phyloP scores from a whole-genome alignment of 2,797 vertebrate genomes.

The Labroides dimidiatus region DNA sequence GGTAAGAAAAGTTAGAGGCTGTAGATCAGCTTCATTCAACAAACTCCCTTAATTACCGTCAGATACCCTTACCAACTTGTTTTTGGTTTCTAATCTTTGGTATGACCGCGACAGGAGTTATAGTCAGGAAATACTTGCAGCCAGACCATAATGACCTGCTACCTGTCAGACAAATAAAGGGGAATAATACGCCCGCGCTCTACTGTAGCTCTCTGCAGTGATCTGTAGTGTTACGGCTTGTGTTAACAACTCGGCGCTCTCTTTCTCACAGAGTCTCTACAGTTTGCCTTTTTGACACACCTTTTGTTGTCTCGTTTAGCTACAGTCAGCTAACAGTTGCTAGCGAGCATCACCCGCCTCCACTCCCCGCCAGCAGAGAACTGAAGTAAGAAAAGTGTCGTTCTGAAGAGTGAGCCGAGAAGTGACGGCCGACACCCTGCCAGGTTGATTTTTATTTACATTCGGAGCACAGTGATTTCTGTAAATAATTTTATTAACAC shows the following conservation, averaged over 20 bases:
- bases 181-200: not conserved
- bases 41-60: not conserved
- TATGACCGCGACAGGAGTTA: too few relatives aligned
- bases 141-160: too few relatives aligned
- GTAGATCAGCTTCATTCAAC: not conserved
- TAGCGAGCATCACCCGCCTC: slow-evolving; percentile 45
- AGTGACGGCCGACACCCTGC: slow-evolving; percentile 34
- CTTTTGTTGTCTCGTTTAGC: slow-evolving; percentile 72
- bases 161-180: slow-evolving; percentile 6
- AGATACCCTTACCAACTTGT: too few relatives aligned
- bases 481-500: not conserved
- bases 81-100: too few relatives aligned
- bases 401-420: slow-evolving; percentile 32
- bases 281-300: slow-evolving; percentile 58
- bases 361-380: slow-evolving; percentile 1
- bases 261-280: slow-evolving; percentile 11
- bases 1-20: not conserved
- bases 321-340: slow-evolving; percentile 43
- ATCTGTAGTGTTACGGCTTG: slow-evolving; percentile 16
- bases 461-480: not conserved
- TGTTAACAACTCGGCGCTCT: slow-evolving; percentile 8
- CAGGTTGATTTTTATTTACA: slow-evolving; percentile 46
- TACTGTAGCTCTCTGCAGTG: not conserved
- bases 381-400: slow-evolving; percentile 14
- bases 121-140: accelerated